phyloP scores from a whole-genome alignment of 2,888 invertebrate species.

The Laothoe populi region DNA sequence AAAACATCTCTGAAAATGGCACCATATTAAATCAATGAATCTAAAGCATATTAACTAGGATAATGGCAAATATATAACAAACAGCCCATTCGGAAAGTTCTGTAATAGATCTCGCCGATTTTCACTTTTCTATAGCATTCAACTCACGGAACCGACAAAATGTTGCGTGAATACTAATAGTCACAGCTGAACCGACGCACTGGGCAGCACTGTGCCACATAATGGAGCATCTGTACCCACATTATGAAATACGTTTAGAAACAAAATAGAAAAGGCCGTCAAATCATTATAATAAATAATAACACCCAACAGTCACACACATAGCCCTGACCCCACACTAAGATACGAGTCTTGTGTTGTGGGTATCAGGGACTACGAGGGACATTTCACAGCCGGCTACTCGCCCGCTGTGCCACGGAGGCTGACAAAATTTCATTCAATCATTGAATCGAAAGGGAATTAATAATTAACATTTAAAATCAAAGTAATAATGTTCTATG shows the following conservation, averaged over 20 bases:
- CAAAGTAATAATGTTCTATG: neutral
- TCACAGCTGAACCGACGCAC: slow-evolving; percentile 1
- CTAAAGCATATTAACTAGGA: neutral
- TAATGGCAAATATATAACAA: slow-evolving; percentile 25
- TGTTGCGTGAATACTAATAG: slow-evolving; percentile 54
- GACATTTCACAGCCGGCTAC: too few relatives aligned
- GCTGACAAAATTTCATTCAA: too few relatives aligned
- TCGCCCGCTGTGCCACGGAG: too few relatives aligned
- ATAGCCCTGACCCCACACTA: too few relatives aligned
- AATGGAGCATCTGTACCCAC: neutral
- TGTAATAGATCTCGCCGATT: slow-evolving; percentile 48
- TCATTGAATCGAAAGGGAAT: too few relatives aligned
- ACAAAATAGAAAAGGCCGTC: too few relatives aligned
- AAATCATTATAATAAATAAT: too few relatives aligned
- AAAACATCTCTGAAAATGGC: neutral
- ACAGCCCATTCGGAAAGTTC: slow-evolving; percentile 49
- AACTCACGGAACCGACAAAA: slow-evolving; percentile 54
- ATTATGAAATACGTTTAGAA: too few relatives aligned
- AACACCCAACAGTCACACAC: too few relatives aligned
- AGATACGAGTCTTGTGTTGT: too few relatives aligned
- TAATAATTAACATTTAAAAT: neutral
- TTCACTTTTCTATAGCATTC: slow-evolving; percentile 67
- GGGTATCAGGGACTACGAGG: too few relatives aligned
- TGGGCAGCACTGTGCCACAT: neutral
- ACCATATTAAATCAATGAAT: neutral